These are phyloP conservation scores for Hyaena hyaena DNA, from an alignment of 2,113 vertebrate species.

Conservation along the genomic window DNA sequence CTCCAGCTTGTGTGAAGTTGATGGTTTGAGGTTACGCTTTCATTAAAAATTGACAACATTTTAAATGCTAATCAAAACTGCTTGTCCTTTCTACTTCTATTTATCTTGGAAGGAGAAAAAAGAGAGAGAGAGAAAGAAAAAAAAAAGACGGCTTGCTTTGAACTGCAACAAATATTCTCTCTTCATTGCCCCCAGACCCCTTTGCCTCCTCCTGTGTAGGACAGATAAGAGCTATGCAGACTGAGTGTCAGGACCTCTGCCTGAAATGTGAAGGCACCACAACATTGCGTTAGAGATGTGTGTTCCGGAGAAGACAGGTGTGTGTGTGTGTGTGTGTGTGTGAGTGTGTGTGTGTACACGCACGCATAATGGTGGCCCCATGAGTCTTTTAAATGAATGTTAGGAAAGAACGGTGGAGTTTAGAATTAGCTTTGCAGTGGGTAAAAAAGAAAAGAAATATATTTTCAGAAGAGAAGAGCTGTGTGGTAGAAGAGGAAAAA, in stretches of 20 bases:
- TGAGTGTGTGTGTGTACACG: neutral
- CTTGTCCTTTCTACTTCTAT: conserved; percentile 86
- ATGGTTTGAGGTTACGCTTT: conserved; percentile 87
- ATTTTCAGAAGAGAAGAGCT: neutral
- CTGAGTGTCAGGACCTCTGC: conserved; percentile 71
- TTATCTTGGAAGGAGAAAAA: conserved; percentile 78
- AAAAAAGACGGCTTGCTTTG: conserved; percentile 80
- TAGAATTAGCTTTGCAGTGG: neutral
- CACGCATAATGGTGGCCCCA: neutral
- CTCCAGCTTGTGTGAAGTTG: conserved; percentile 85
- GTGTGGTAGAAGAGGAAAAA: neutral
- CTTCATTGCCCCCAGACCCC: conserved; percentile 26
- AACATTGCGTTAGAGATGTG: conserved; percentile 58
- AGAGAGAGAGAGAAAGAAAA: neutral
- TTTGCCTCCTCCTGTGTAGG: conserved; percentile 73
- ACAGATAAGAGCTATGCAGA: conserved; percentile 84
- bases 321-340: neutral
- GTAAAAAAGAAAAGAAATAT: neutral
- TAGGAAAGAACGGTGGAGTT: neutral
- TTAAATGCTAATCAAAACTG: conserved; percentile 89
- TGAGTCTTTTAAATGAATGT: neutral
- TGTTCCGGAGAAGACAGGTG: neutral
- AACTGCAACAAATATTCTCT: conserved; percentile 80
- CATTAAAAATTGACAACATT: conserved; percentile 90
- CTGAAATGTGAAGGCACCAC: conserved; percentile 48